Percentiles rank a stretch among this genome's conserved stretches.
Conservation (phyloP, 2,888 invertebrate species). For the Drosophila putrida region DNA sequence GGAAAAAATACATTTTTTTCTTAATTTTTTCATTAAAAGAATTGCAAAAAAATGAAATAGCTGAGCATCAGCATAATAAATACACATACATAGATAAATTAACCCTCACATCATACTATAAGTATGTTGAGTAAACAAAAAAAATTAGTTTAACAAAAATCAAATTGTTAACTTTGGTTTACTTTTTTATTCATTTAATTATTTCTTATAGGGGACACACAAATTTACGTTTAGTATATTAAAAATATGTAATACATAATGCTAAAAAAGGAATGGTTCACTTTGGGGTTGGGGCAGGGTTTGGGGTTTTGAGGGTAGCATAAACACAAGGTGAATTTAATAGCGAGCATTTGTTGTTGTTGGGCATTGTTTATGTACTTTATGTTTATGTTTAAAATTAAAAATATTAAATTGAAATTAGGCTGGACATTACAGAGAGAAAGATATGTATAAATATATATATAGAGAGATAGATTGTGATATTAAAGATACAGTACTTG, state of each 20-base stretch:
- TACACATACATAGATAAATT: conserved; percentile 52
- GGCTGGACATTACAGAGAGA: conserved; percentile 43
- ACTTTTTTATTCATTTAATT: conserved; percentile 7
- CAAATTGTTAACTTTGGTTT: conserved; percentile 24
- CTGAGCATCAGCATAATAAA: conserved; percentile 59
- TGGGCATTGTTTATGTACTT: conserved; percentile 25
- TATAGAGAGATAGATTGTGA: conserved; percentile 32
- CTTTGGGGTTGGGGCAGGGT: not conserved
- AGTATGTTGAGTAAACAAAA: conserved; percentile 31
- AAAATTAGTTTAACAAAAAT: conserved; percentile 33
- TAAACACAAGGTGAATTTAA: conserved; percentile 56
- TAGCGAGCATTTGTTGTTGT: conserved; percentile 48
- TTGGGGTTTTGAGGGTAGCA: conserved; percentile 8
- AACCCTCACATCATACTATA: conserved; percentile 12
- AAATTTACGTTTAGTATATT: conserved; percentile 44
- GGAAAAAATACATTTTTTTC: not conserved
- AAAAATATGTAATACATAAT: conserved; percentile 59
- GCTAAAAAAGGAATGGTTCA: conserved; percentile 52
- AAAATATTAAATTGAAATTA: conserved; percentile 18
- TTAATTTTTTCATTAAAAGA: conserved; percentile 1
- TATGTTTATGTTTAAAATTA: conserved; percentile 21
- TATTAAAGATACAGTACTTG: conserved; percentile 27
- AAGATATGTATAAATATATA: conserved; percentile 33
- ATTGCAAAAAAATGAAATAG: conserved; percentile 55
- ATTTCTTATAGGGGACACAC: conserved; percentile 42